Percentiles rank a stretch among this genome's conserved stretches.
Conservation (phyloP, 2,888 invertebrate genomes). For the Blastobasis adustella region DNA sequence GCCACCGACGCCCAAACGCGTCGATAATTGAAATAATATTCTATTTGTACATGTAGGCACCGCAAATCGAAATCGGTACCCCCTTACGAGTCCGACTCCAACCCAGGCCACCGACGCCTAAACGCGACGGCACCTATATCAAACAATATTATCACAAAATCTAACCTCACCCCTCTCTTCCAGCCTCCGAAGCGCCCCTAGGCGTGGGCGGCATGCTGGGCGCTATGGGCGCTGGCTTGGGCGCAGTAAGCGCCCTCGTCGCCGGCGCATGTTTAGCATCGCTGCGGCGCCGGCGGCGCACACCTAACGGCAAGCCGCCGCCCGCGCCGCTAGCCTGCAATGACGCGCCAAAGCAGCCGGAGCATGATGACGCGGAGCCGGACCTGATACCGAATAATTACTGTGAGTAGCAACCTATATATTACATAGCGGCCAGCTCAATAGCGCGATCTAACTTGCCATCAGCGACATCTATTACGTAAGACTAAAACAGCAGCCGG, state of each 20-base stretch:
- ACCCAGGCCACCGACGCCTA: no score
- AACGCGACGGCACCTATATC: no score
- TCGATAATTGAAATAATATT: no score
- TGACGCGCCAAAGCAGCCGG: constrained; percentile 26
- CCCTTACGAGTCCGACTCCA: no score
- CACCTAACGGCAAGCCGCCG: constrained; percentile 31
- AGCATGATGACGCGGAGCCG: constrained; percentile 60
- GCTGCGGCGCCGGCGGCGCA: constrained; percentile 39
- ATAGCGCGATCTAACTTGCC: no score
- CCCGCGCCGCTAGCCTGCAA: constrained; percentile 26
- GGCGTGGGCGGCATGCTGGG: constrained; percentile 49
- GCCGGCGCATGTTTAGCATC: constrained; percentile 44
- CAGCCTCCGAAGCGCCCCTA: constrained; percentile 49
- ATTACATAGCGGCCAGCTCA: no score
- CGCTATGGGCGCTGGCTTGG: constrained; percentile 41
- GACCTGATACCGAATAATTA: constrained; percentile 67
- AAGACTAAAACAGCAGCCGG: constrained; percentile 14
- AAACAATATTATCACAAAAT: not conserved
- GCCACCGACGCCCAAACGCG: no score
- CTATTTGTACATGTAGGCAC: no score
- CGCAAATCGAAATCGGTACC: no score
- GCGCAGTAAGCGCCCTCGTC: constrained; percentile 41
- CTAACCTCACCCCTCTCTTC: constrained; percentile 3
- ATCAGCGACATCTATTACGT: no score
- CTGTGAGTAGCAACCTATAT: constrained; percentile 6